Percentiles rank a stretch among this genome's conserved stretches.
Conservation (phyloP, 2,888 invertebrate species). For the Agrilus biguttatus region DNA sequence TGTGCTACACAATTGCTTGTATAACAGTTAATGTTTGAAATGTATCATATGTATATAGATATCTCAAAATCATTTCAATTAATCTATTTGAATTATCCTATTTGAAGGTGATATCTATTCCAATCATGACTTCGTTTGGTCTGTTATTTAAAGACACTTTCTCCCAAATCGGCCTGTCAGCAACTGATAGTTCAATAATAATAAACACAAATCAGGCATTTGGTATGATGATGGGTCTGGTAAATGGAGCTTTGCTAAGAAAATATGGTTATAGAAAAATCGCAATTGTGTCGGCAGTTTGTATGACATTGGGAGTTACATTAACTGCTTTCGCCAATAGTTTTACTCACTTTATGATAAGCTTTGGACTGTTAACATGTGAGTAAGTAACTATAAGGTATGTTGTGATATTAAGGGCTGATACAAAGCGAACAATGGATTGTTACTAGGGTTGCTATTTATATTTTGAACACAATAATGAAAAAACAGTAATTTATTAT, state of each 20-base stretch:
- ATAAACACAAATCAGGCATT: slow-evolving; percentile 52
- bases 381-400: slow-evolving; percentile 26
- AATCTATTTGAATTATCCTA: too few species aligned
- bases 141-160: slow-evolving; percentile 51
- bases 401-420: not conserved
- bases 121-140: slow-evolving; percentile 48
- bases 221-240: slow-evolving; percentile 49
- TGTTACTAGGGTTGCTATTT: too few species aligned
- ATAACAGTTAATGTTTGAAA: too few species aligned
- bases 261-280: slow-evolving; percentile 51
- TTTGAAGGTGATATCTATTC: slow-evolving; percentile 20
- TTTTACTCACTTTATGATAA: slow-evolving; percentile 44
- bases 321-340: slow-evolving; percentile 40
- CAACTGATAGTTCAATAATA: slow-evolving; percentile 46
- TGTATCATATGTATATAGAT: too few species aligned
- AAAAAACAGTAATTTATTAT: too few species aligned
- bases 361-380: slow-evolving; percentile 57
- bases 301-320: slow-evolving; percentile 42
- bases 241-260: slow-evolving; percentile 48
- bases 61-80: not conserved
- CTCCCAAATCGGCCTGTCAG: slow-evolving; percentile 37
- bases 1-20: too few species aligned
- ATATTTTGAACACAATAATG: too few species aligned
- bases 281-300: slow-evolving; percentile 39
- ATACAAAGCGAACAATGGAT: too few species aligned